Conservation (phyloP, 2,888 invertebrate species). For the Zaprionus bogoriensis region DNA sequence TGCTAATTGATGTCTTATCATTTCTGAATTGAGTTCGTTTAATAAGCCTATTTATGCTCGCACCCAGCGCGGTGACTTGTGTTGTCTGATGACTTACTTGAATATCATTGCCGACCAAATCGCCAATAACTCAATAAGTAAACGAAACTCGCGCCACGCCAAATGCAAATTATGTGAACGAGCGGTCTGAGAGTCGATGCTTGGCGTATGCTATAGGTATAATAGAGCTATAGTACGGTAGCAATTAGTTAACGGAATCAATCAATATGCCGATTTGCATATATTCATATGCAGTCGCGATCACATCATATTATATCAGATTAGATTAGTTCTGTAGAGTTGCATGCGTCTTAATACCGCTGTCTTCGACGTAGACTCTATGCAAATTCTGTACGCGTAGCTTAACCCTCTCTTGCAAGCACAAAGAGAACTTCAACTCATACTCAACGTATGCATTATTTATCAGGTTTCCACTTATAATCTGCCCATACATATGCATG, state of each 20-base stretch:
- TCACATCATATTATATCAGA: constrained; percentile 10
- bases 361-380: not conserved
- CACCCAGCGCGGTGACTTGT: not conserved
- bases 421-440: not conserved
- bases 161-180: not conserved
- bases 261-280: constrained; percentile 21
- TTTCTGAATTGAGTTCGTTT: not conserved
- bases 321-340: constrained; percentile 1
- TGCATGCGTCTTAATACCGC: constrained; percentile 2
- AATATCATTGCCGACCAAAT: not conserved
- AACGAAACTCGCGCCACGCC: not conserved
- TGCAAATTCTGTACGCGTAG: not conserved
- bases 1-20: constrained; percentile 19
- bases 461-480: not conserved
- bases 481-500: constrained; percentile 32
- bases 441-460: not conserved
- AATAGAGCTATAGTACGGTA: not conserved
- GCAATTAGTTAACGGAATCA: constrained; percentile 25
- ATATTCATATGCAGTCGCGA: constrained; percentile 14
- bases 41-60: constrained; percentile 8
- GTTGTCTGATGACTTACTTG: not conserved
- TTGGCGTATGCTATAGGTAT: too few relatives aligned
- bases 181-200: too few relatives aligned
- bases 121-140: constrained; percentile 1
- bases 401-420: not conserved